Evolutionary conservation across 2,113 vertebrate genomes (phyloP), one percentile per base, ranked within the genome.

Genomic region (Actenoides hombroni): DNA sequence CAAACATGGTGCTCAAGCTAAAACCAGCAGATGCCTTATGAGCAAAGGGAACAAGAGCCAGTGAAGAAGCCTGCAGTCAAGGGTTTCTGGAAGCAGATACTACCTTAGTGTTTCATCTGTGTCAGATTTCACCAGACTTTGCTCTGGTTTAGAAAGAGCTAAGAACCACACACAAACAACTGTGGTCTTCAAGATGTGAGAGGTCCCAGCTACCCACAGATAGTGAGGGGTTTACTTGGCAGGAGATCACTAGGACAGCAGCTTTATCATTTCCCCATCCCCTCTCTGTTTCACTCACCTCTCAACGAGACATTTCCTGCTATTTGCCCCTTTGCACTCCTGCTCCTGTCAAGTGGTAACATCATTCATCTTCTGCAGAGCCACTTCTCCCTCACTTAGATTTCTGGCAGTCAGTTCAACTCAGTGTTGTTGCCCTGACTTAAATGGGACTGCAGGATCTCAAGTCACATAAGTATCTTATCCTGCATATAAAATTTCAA

Each of bases 371-470:
- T 92, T 92, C 86, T 60, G 61, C 53, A 83, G 39, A 91, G 82
- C 31, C 26, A 70, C 75, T 92, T 90, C 49, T 74, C 40, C 40
- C 74, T 87, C 59, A 35, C 81, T 87, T 84, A 80, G 53, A 68
- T 79, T 95, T 94, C 86, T 96, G 91, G 70, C 89, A 96, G 49
- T 7, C 61, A 80, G 31, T 94, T 90, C 87, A 91, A 79, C 44
- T 85, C 21, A 48, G 61, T 57, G 70, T 10, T 69, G 61, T 5
- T 76, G n/a, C 69, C 76, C 37, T 79, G 40, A 57, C 31, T 61
- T 89, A 64, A 87, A 71, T 16, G 31, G 9, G 54, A 89, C 57
- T 87, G 53, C 19, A 73, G 17, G 31, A 57, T 48, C 51, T 68
- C 49, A 92, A 64, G 25, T 14, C 37, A 77, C 51, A 9, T 28